Evolutionary conservation across 2,797 vertebrate species (phyloP).

Genomic region (Apodemus agrarius): DNA sequence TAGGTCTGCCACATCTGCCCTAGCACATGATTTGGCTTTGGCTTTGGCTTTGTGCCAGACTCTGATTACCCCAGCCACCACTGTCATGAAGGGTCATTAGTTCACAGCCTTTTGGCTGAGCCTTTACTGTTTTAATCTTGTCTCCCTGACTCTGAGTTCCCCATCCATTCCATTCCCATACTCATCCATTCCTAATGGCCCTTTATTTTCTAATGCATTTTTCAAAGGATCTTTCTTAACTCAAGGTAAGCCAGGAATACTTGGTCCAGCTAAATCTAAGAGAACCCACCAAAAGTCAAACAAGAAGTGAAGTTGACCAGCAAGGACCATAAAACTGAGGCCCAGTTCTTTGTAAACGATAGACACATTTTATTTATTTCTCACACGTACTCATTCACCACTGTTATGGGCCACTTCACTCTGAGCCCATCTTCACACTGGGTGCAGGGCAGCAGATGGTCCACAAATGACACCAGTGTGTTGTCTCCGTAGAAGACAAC

Average conservation of each 20-base stretch:
- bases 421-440: not conserved
- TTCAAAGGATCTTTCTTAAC: not conserved
- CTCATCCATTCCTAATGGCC: not conserved
- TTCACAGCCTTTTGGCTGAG: not conserved
- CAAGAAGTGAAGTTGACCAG: not conserved
- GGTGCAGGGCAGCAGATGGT: not conserved
- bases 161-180: not conserved
- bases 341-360: not conserved
- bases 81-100: not conserved
- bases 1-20: not conserved
- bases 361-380: not conserved
- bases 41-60: not conserved
- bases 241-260: not conserved
- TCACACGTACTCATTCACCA: not conserved
- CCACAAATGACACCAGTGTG: not conserved
- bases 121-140: not conserved
- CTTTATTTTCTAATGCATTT: not conserved
- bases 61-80: not conserved
- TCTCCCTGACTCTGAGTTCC: not conserved
- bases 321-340: not conserved
- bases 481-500: not conserved
- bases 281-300: not conserved
- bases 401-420: not conserved
- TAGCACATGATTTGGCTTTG: not conserved
- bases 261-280: not conserved